These are phyloP conservation scores for Zygothrica quintamaculata DNA, from an alignment of 2,888 invertebrate genomes.

Conservation along the genomic window DNA sequence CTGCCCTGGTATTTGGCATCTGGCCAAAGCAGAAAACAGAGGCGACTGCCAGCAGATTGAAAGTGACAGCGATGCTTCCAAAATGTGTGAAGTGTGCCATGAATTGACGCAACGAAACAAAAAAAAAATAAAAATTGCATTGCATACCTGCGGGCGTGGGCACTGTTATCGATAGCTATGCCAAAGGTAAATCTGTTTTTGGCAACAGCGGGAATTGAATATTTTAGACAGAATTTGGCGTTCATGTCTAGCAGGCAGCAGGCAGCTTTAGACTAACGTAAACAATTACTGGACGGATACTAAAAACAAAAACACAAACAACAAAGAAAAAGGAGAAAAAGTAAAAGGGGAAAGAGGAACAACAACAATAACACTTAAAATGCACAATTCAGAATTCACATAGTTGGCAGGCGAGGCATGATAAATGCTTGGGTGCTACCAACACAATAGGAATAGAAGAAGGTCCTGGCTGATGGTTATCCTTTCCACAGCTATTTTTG, in stretches of 20 bases:
- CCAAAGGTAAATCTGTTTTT: slow-evolving; percentile 37
- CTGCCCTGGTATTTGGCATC: slow-evolving; percentile 40
- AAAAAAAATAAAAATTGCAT: slow-evolving; percentile 18
- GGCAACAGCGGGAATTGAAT: slow-evolving; percentile 52
- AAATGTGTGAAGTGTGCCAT: slow-evolving; percentile 47
- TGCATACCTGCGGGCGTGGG: slow-evolving; percentile 27
- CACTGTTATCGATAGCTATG: slow-evolving; percentile 31
- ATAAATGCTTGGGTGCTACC: slow-evolving; percentile 48
- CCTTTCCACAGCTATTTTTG: slow-evolving; percentile 23
- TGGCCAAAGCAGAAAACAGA: slow-evolving; percentile 36
- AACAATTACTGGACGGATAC: slow-evolving; percentile 50
- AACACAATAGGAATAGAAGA: not conserved
- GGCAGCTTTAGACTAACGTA: slow-evolving; percentile 12
- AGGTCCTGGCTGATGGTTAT: too few relatives aligned
- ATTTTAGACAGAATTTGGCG: slow-evolving; percentile 16
- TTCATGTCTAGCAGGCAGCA: not conserved
- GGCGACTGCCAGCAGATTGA: slow-evolving; percentile 45
- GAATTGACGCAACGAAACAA: too few relatives aligned
- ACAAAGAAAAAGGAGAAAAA: slow-evolving; percentile 9
- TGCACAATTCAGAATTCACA: slow-evolving; percentile 18
- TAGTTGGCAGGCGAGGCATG: slow-evolving; percentile 26
- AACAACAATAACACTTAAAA: slow-evolving; percentile 33
- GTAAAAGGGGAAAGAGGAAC: slow-evolving; percentile 12
- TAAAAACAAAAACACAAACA: slow-evolving; percentile 14
- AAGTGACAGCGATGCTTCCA: slow-evolving; percentile 60